Conservation (phyloP, 2,797 vertebrate species). For the Notolepis coatsorum region DNA sequence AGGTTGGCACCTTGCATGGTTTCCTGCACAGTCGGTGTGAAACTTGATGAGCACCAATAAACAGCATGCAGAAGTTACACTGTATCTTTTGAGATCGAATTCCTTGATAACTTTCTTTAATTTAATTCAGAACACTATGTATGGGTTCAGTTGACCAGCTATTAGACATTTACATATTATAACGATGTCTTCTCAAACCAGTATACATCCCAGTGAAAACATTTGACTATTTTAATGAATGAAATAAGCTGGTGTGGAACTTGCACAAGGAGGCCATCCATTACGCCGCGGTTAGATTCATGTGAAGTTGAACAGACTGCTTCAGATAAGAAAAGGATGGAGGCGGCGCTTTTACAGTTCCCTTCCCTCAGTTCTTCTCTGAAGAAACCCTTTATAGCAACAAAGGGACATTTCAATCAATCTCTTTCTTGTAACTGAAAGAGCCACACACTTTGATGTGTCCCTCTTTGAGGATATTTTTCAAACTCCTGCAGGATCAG, state of each 20-base stretch:
- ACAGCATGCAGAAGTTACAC: no score
- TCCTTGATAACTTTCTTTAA: no score
- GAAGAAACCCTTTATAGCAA: slow-evolving; percentile 60
- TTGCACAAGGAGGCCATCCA: slow-evolving; percentile 30
- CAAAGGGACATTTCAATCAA: slow-evolving; percentile 72
- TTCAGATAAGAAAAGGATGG: slow-evolving; percentile 44
- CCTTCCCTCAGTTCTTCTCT: slow-evolving; percentile 47
- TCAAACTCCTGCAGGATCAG: slow-evolving; percentile 35
- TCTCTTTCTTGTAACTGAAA: slow-evolving; percentile 63
- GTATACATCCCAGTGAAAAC: neutral
- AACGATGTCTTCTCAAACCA: no score
- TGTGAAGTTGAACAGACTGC: slow-evolving; percentile 52
- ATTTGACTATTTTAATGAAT: slow-evolving; percentile 33
- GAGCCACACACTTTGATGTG: slow-evolving; percentile 67
- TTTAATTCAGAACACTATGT: no score
- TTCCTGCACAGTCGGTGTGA: no score
- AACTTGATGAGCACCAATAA: no score
- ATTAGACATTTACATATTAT: no score
- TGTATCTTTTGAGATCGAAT: no score
- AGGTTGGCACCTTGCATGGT: no score
- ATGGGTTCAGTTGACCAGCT: no score
- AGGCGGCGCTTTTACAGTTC: slow-evolving; percentile 50
- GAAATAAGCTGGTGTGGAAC: slow-evolving; percentile 7
- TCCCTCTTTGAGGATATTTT: slow-evolving; percentile 58
- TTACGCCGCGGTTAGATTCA: slow-evolving; percentile 31